These are phyloP conservation scores for Pollicipes pollicipes DNA, from an alignment of 1,140 invertebrate genomes.

Conservation along the genomic window DNA sequence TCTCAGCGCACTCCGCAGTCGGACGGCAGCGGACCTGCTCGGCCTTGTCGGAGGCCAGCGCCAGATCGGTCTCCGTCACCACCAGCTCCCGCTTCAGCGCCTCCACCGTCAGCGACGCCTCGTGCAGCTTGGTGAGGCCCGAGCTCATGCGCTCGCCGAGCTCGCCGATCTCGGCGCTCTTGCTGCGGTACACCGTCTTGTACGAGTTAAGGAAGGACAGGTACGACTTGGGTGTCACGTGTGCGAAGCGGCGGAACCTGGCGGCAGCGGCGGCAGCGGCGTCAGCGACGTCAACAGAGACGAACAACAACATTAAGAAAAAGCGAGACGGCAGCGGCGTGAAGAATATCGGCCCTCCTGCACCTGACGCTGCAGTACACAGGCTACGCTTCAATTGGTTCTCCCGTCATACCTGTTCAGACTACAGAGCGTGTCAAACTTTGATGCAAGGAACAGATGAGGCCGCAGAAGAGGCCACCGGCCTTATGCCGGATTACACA, in stretches of 20 bases:
- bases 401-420: too few species aligned
- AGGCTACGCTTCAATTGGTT: too few species aligned
- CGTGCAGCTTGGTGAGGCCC: constrained; percentile 74
- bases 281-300: too few species aligned
- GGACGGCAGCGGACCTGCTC: constrained; percentile 48
- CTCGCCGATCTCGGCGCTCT: constrained; percentile 71
- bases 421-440: too few species aligned
- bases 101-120: constrained; percentile 80
- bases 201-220: constrained; percentile 88
- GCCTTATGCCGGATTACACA: too few species aligned
- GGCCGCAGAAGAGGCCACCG: too few species aligned
- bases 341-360: too few species aligned
- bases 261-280: constrained; percentile 5
- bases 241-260: constrained; percentile 71
- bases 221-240: constrained; percentile 94
- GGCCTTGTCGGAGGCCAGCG: constrained; percentile 69
- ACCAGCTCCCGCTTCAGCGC: constrained; percentile 77
- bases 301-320: too few species aligned
- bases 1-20: too few species aligned
- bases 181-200: constrained; percentile 71
- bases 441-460: too few species aligned
- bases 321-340: too few species aligned
- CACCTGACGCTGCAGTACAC: too few species aligned
- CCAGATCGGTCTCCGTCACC: constrained; percentile 82
- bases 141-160: constrained; percentile 83